Conservation (phyloP, 2,113 vertebrate genomes). For the Psittacus erithacus region DNA sequence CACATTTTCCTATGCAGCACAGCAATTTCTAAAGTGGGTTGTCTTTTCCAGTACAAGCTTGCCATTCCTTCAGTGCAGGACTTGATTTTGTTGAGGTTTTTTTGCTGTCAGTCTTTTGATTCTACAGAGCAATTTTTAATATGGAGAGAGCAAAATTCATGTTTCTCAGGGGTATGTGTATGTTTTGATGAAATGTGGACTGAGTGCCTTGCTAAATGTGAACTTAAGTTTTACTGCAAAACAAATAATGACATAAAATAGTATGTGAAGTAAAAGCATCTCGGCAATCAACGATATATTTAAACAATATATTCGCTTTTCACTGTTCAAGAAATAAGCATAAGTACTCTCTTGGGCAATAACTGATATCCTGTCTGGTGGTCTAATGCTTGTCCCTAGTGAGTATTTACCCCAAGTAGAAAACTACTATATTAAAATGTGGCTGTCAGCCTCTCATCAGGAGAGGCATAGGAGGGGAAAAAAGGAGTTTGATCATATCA, state of each 20-base stretch:
- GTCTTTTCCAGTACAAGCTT: background rate
- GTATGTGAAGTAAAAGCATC: background rate
- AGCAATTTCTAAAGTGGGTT: background rate
- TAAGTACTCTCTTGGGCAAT: conserved; percentile 40
- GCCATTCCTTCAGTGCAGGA: background rate
- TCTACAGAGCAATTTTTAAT: background rate
- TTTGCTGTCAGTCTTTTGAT: background rate
- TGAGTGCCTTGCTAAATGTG: background rate
- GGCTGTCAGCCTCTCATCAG: conserved; percentile 11
- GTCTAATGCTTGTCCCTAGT: background rate
- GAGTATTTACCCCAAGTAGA: conserved; percentile 14
- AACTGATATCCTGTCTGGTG: conserved; percentile 11
- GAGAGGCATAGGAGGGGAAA: background rate
- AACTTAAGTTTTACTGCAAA: background rate
- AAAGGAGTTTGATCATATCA: background rate
- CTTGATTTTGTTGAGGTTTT: background rate
- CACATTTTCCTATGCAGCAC: background rate
- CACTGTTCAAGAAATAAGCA: background rate
- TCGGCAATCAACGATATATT: background rate
- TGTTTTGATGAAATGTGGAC: background rate
- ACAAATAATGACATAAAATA: background rate
- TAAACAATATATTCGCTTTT: conserved; percentile 33
- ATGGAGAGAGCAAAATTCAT: background rate
- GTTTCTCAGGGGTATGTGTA: background rate
- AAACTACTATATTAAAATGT: background rate